phyloP scores from a whole-genome alignment of 1,140 invertebrate species.

The Lutraria rhynchaena region DNA sequence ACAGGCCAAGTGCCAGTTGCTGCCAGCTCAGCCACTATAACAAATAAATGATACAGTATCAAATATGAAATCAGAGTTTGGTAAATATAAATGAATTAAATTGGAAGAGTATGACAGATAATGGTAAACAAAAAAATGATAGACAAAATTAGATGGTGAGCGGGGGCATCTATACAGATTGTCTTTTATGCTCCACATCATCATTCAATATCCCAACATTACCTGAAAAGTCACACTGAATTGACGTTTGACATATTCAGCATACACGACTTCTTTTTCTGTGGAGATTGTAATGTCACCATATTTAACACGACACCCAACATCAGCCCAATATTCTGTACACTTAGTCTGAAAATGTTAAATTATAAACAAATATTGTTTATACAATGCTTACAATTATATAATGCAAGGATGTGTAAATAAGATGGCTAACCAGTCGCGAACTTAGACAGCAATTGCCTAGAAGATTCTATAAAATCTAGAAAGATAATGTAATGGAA shows the following conservation, averaged over 20 bases:
- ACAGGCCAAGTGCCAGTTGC: background rate
- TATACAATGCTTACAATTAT: too few species aligned
- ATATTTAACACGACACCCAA: background rate
- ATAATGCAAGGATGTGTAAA: too few species aligned
- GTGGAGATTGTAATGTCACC: background rate
- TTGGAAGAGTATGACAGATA: background rate
- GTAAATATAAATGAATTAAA: background rate
- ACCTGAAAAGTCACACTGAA: constrained; percentile 1
- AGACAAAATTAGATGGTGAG: too few species aligned
- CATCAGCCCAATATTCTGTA: constrained; percentile 14
- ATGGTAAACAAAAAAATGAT: too few species aligned
- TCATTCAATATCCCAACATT: too few species aligned
- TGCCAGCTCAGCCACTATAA: background rate
- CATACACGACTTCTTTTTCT: background rate
- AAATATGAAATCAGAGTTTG: background rate
- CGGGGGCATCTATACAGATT: too few species aligned
- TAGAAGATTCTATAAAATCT: too few species aligned
- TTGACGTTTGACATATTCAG: background rate
- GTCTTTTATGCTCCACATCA: too few species aligned
- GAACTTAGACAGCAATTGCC: too few species aligned
- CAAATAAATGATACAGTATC: background rate
- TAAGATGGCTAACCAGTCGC: too few species aligned
- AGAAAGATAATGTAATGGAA: too few species aligned
- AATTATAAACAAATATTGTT: too few species aligned
- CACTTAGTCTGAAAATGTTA: constrained; percentile 29